Conservation (phyloP, 2,797 vertebrate genomes). For the Lates japonicus region DNA sequence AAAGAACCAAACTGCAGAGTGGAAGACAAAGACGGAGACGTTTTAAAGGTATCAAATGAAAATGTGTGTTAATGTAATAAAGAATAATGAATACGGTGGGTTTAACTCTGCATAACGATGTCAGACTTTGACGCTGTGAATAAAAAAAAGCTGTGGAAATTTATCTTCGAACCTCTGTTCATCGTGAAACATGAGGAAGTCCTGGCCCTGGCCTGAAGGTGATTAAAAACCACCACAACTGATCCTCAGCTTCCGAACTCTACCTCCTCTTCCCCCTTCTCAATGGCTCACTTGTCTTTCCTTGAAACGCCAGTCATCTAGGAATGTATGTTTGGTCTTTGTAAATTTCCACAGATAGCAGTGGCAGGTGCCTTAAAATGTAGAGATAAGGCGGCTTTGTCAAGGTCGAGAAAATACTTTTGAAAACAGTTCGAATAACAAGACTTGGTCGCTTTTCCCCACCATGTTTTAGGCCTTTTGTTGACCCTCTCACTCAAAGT, state of each 20-base stretch:
- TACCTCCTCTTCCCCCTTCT: neutral
- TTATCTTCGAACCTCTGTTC: slow-evolving; percentile 3
- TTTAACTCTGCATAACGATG: neutral
- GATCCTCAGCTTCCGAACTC: slow-evolving; percentile 33
- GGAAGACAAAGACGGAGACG: neutral
- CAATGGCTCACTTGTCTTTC: slow-evolving; percentile 39
- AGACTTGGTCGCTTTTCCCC: slow-evolving; percentile 10
- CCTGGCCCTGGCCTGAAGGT: neutral
- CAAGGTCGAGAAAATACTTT: neutral
- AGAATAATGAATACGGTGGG: neutral
- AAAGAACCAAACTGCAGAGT: slow-evolving; percentile 1
- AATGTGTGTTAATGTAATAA: neutral
- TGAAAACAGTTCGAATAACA: slow-evolving; percentile 9
- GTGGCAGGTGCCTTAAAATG: slow-evolving; percentile 25
- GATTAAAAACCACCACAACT: slow-evolving; percentile 41
- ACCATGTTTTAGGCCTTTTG: neutral
- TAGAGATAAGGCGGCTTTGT: neutral
- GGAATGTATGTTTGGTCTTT: slow-evolving; percentile 48
- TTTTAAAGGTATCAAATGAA: slow-evolving; percentile 6
- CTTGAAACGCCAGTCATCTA: slow-evolving; percentile 25
- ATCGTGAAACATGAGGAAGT: slow-evolving; percentile 28
- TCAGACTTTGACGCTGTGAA: neutral
- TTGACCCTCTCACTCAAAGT: neutral
- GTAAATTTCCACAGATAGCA: slow-evolving; percentile 8
- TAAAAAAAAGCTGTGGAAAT: slow-evolving; percentile 4